Base-by-base conservation (phyloP, 2,888 invertebrate genomes). In the Schrankia costaestrigalis region DNA sequence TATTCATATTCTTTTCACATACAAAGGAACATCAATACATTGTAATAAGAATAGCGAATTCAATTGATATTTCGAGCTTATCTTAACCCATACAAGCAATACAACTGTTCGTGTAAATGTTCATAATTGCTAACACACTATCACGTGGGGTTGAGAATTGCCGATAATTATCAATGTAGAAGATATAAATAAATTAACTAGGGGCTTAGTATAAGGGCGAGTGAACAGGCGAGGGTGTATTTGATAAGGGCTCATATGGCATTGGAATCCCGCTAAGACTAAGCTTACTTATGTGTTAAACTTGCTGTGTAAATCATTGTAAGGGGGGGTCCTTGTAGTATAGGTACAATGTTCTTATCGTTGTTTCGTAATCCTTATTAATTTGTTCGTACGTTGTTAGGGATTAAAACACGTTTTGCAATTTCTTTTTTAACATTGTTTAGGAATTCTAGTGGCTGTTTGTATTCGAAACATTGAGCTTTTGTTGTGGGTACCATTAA, bases 161-260 rank as follows among this genome's bases (percentile, higher is more conserved):
- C 35, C 42, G 47, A 63, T 57, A 63, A 47, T 58, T 56, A 56
- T 54, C 53, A 51, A 51, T 49, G 52, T 52, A 48, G 53, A 46
- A 39, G 43, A 31, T 50, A 53, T 47, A 57, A 50, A 47, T 55
- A 40, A 41, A 53, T 55, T 53, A 32, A 37, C 11, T 10, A 28
- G 36, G 45, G 46, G 42, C 25, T 31, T 13, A 11, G 24, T 36
- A 38, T 31, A 25, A 28, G 36, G 41, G 39, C n/a, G 36, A 17
- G 3, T 21, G 24, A 6, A 31, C 3, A 46, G 21, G 40, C 17
- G 38, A 37, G 51, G 38, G 51, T 32, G 26, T 14, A 17, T 18
- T 23, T 11, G 31, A 26, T 28, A 32, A 41, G 29, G 37, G 31
- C 37, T 43, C 50, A 30, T 41, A 43, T 35, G 39, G 35, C 33